Percentiles rank a stretch among this genome's conserved stretches.
Conservation (phyloP, 2,888 invertebrate genomes). For the Polyommatus iphigenia region DNA sequence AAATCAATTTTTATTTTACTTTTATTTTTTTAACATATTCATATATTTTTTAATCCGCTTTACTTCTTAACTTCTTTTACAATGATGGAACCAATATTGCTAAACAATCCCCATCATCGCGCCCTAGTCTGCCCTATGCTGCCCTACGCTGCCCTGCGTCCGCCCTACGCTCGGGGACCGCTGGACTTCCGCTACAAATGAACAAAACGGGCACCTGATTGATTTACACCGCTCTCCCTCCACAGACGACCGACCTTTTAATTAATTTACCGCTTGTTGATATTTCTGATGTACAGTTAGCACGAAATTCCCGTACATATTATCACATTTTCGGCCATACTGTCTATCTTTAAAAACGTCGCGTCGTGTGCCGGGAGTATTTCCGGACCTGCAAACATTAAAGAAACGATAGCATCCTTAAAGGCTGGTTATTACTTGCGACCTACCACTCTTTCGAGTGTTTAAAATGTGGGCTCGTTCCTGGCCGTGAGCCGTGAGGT, state of each 20-base stretch:
- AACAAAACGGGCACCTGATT: constrained; percentile 53
- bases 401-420: too few species aligned
- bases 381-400: too few species aligned
- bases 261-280: constrained; percentile 56
- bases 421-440: too few species aligned
- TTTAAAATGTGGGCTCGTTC: too few species aligned
- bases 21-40: too few species aligned
- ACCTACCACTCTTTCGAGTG: too few species aligned
- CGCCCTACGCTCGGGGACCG: constrained; percentile 33
- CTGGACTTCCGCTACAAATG: constrained; percentile 47
- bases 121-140: constrained; percentile 14
- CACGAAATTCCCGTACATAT: not conserved
- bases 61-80: not conserved
- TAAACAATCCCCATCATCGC: not conserved
- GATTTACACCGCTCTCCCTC: constrained; percentile 53
- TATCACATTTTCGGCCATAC: too few species aligned
- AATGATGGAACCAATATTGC: not conserved
- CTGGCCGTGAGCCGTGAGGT: too few species aligned
- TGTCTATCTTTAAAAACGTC: too few species aligned
- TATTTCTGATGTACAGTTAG: constrained; percentile 38
- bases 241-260: constrained; percentile 53
- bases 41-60: too few species aligned
- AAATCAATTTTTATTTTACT: too few species aligned
- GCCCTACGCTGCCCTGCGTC: constrained; percentile 24
- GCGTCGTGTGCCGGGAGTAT: too few species aligned